A percentile compares a stretch with the other conserved stretches of the same genome.
These are phyloP conservation scores for Patella depressa DNA, from an alignment of 2,888 invertebrate genomes.

Conservation along the genomic window DNA sequence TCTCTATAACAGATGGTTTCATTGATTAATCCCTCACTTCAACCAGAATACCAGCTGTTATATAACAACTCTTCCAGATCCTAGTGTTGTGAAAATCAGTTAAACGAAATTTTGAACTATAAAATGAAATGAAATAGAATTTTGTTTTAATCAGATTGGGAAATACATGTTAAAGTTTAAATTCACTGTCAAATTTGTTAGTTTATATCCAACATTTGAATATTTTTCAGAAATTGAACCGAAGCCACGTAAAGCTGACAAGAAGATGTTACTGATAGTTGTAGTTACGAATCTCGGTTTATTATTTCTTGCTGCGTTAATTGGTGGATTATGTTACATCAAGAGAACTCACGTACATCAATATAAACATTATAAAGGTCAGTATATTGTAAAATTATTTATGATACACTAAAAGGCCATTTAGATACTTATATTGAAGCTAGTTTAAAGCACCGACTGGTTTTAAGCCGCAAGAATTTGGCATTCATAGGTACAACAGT, in stretches of 20 bases:
- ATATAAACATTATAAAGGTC: too few relatives aligned
- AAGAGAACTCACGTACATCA: slow-evolving; percentile 46
- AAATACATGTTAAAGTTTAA: neutral
- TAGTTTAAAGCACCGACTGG: neutral
- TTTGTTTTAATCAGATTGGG: too few relatives aligned
- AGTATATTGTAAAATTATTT: too few relatives aligned
- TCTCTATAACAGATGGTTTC: neutral
- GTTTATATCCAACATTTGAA: neutral
- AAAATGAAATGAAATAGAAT: too few relatives aligned
- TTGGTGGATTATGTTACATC: slow-evolving; percentile 57
- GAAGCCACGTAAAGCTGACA: slow-evolving; percentile 26
- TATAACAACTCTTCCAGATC: too few relatives aligned
- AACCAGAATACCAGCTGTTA: too few relatives aligned
- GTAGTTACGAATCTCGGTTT: slow-evolving; percentile 51
- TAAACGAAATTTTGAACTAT: too few relatives aligned
- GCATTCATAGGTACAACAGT: neutral
- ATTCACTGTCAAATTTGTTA: neutral
- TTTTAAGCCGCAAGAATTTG: neutral
- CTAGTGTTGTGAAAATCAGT: too few relatives aligned
- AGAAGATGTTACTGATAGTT: slow-evolving; percentile 47
- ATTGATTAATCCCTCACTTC: too few relatives aligned
- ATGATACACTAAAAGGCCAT: neutral
- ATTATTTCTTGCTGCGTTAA: slow-evolving; percentile 51
- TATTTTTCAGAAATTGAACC: slow-evolving; percentile 1
- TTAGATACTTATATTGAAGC: neutral